Conservation (phyloP, 2,888 invertebrate species). For the Latrodectus hesperus region DNA sequence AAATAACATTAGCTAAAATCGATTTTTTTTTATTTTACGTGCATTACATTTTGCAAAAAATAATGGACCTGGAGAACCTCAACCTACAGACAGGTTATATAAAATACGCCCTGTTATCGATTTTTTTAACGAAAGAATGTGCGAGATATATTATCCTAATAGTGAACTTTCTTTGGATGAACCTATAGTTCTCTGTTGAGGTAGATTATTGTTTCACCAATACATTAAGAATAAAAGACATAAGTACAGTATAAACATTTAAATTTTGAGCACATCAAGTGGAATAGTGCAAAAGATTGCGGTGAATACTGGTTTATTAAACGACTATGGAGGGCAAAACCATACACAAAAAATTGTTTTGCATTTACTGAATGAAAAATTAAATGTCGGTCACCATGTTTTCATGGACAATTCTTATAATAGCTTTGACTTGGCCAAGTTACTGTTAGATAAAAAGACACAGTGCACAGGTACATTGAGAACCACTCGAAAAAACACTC, state of each 20-base stretch:
- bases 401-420: too few relatives aligned
- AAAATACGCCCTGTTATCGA: conserved; percentile 22
- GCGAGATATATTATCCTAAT: conserved; percentile 32
- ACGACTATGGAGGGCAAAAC: conserved; percentile 24
- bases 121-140: conserved; percentile 48
- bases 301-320: conserved; percentile 48
- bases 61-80: background rate
- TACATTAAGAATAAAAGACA: conserved; percentile 73
- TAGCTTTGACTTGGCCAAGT: too few relatives aligned
- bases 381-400: too few relatives aligned
- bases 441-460: too few relatives aligned
- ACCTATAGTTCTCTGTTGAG: conserved; percentile 73
- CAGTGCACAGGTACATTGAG: too few relatives aligned
- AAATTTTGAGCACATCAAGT: conserved; percentile 72
- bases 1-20: conserved; percentile 40
- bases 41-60: conserved; percentile 10
- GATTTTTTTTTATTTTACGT: conserved; percentile 40
- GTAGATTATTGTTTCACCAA: conserved; percentile 72
- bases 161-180: conserved; percentile 72
- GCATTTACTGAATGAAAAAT: too few relatives aligned
- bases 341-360: too few relatives aligned
- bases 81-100: conserved; percentile 23
- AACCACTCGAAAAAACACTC: too few relatives aligned
- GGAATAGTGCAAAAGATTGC: conserved; percentile 45
- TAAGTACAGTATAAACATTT: conserved; percentile 73